Conservation (phyloP, 2,797 vertebrate species). For the Martes flavigula region DNA sequence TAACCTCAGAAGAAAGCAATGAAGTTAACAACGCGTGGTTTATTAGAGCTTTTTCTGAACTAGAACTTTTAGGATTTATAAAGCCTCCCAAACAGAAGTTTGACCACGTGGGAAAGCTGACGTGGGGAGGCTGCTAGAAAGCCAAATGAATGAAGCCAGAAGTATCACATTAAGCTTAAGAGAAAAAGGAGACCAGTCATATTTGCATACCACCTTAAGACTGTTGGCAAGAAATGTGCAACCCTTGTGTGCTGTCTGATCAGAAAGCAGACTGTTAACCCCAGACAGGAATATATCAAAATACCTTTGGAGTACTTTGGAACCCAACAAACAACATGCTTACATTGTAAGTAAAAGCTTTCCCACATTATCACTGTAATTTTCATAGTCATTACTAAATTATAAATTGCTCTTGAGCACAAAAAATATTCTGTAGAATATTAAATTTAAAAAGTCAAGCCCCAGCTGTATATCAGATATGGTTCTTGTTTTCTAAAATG, state of each 20-base stretch:
- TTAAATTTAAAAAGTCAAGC: neutral
- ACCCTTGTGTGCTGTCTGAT: neutral
- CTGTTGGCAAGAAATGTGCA: neutral
- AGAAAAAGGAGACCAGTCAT: neutral
- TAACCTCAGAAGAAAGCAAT: conserved; percentile 88
- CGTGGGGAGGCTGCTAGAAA: conserved; percentile 95
- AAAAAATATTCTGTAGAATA: neutral
- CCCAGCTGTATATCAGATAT: neutral
- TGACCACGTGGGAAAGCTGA: conserved; percentile 96
- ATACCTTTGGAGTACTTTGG: neutral
- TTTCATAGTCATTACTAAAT: conserved; percentile 6
- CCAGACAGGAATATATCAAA: neutral
- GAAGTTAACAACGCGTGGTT: conserved; percentile 95
- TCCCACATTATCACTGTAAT: neutral
- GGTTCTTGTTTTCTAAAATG: neutral
- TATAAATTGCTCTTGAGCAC: conserved; percentile 3
- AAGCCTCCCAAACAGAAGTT: conserved; percentile 98
- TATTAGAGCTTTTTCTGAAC: conserved; percentile 95
- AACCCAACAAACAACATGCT: neutral
- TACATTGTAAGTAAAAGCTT: neutral
- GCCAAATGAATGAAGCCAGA: neutral
- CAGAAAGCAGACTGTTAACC: conserved; percentile 9
- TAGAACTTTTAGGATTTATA: conserved; percentile 97
- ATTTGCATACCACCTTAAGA: neutral
- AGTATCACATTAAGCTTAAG: neutral